These are phyloP conservation scores for Mormyrus iriodes DNA, from an alignment of 2,113 vertebrate genomes.

Conservation along the genomic window DNA sequence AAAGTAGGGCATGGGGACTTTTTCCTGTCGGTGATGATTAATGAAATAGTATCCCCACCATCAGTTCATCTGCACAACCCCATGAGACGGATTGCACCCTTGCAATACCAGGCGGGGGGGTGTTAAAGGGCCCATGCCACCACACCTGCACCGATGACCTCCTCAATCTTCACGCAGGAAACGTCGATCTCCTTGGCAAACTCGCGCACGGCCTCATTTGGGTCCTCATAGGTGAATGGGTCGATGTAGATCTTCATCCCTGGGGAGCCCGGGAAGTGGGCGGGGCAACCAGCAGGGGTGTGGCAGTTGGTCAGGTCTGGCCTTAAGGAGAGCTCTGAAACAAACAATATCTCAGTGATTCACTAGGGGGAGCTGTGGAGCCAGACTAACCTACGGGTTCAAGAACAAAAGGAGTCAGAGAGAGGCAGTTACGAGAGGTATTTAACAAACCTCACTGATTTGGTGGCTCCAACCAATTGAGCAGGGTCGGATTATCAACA, in stretches of 20 bases:
- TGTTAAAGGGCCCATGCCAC: background rate
- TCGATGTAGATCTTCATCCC: conserved; percentile 99
- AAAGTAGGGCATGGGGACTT: background rate
- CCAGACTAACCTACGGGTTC: background rate
- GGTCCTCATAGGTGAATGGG: conserved; percentile 97
- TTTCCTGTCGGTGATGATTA: background rate
- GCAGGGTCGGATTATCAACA: background rate
- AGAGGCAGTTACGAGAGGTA: background rate
- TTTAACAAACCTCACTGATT: background rate
- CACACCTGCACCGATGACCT: conserved; percentile 97
- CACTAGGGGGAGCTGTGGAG: background rate
- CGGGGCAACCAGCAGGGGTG: conserved; percentile 70
- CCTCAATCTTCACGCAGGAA: conserved; percentile 97
- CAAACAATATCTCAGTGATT: conserved; percentile 41
- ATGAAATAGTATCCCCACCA: background rate
- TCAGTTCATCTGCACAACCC: background rate
- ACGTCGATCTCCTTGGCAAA: conserved; percentile 99
- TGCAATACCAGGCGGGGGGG: background rate
- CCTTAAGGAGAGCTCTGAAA: conserved; percentile 71
- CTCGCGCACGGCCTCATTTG: conserved; percentile 94
- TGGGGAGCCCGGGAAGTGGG: conserved; percentile 81
- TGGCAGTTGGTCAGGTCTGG: conserved; percentile 73
- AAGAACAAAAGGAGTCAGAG: background rate
- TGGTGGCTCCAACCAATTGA: background rate
- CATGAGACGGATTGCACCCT: background rate